Conservation (phyloP, 2,888 invertebrate genomes). For the Halictus ligatus region DNA sequence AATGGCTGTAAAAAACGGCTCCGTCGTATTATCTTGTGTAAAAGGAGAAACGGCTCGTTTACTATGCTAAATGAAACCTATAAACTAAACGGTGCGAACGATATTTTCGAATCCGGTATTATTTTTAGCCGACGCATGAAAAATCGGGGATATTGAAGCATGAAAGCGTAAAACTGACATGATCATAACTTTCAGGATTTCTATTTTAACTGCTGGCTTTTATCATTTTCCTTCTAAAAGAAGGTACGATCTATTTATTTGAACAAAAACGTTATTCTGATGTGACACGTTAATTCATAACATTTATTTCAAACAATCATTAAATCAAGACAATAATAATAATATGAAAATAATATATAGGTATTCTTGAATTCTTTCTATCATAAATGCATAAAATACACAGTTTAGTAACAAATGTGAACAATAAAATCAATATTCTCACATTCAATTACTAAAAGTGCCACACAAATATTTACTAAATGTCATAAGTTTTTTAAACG, state of each 20-base stretch:
- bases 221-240: neutral
- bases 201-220: neutral
- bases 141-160: neutral
- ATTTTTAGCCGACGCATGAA: neutral
- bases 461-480: neutral
- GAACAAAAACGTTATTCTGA: neutral
- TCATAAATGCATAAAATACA: neutral
- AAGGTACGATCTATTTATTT: neutral
- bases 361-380: too few relatives aligned
- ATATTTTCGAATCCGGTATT: slow-evolving; percentile 5
- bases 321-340: neutral
- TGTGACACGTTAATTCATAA: neutral
- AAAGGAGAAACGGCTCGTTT: neutral
- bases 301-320: neutral
- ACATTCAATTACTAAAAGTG: neutral
- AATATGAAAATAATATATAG: too few relatives aligned
- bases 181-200: slow-evolving; percentile 5
- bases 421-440: neutral
- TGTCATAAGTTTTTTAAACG: neutral
- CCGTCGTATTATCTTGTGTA: neutral
- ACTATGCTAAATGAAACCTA: neutral
- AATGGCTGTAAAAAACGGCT: neutral
- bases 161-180: neutral
- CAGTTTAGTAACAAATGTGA: neutral
- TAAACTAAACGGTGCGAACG: slow-evolving; percentile 5